Conservation (phyloP, 2,888 invertebrate genomes). For the Cheiracanthium punctorium region DNA sequence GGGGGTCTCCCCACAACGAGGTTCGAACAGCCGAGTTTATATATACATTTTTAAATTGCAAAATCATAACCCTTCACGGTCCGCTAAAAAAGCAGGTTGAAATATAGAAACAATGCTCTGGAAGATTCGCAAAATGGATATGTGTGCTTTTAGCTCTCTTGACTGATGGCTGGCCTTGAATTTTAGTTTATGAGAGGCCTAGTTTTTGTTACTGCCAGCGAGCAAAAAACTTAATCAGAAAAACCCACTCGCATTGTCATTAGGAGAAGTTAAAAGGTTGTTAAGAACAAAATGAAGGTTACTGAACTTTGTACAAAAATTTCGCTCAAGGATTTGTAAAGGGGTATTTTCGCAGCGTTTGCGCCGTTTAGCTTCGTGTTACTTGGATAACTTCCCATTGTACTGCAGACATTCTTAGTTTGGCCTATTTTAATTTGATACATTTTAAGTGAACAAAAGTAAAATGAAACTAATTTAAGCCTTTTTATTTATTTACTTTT, state of each 20-base stretch:
- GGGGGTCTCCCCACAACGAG: too few relatives aligned
- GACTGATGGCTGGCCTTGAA: neutral
- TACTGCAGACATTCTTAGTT: neutral
- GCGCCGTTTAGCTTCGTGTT: neutral
- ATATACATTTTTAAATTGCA: too few relatives aligned
- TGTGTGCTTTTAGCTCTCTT: too few relatives aligned
- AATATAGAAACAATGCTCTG: too few relatives aligned
- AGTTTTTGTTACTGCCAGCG: neutral
- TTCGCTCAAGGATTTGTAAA: neutral
- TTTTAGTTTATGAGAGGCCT: neutral
- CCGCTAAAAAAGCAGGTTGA: too few relatives aligned
- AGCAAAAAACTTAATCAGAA: neutral
- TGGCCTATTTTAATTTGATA: neutral
- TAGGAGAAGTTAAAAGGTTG: neutral
- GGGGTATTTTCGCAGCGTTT: neutral
- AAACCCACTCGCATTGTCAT: neutral
- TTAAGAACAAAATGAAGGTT: neutral
- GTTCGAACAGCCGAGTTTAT: too few relatives aligned
- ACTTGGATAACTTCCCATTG: neutral
- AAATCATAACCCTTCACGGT: too few relatives aligned
- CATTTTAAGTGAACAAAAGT: neutral
- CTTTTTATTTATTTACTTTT: too few relatives aligned
- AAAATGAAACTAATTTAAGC: neutral
- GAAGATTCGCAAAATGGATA: too few relatives aligned
- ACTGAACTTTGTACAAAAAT: neutral